Evolutionary conservation across 2,888 invertebrate genomes (phyloP).

Genomic region (Neelides folsomi): DNA sequence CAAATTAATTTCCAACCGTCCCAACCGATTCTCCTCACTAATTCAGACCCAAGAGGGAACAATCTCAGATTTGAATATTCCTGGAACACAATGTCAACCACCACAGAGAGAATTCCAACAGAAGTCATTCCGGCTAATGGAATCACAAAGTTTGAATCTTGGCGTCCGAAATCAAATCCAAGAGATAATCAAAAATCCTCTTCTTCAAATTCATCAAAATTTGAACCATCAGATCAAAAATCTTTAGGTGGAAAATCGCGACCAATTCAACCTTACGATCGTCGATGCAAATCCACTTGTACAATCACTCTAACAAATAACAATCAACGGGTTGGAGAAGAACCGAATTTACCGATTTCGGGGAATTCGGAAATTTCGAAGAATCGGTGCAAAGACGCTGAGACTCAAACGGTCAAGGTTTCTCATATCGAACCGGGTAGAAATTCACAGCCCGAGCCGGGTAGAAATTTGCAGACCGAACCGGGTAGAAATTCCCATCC

Average conservation of each 20-base stretch:
- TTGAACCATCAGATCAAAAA: neutral
- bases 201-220: neutral
- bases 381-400: slow-evolving; percentile 1
- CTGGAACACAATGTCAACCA: slow-evolving; percentile 36
- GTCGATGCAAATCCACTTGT: slow-evolving; percentile 53
- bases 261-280: slow-evolving; percentile 39
- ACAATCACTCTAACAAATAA: slow-evolving; percentile 48
- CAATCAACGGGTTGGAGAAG: slow-evolving; percentile 1
- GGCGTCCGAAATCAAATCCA: slow-evolving; percentile 9
- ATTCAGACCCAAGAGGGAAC: slow-evolving; percentile 37
- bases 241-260: slow-evolving; percentile 16
- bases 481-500: no score
- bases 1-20: neutral
- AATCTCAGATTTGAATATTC: slow-evolving; percentile 45
- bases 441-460: no score
- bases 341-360: slow-evolving; percentile 5
- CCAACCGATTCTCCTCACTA: neutral
- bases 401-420: slow-evolving; percentile 10
- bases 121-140: slow-evolving; percentile 26
- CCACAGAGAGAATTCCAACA: slow-evolving; percentile 14
- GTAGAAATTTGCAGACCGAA: no score
- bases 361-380: neutral
- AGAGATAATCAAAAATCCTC: neutral
- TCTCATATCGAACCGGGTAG: neutral
- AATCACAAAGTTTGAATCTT: slow-evolving; percentile 32